Evolutionary conservation across 2,113 vertebrate species (phyloP), one percentile per base, ranked within the genome.

Genomic region (Stigmatopora nigra): DNA sequence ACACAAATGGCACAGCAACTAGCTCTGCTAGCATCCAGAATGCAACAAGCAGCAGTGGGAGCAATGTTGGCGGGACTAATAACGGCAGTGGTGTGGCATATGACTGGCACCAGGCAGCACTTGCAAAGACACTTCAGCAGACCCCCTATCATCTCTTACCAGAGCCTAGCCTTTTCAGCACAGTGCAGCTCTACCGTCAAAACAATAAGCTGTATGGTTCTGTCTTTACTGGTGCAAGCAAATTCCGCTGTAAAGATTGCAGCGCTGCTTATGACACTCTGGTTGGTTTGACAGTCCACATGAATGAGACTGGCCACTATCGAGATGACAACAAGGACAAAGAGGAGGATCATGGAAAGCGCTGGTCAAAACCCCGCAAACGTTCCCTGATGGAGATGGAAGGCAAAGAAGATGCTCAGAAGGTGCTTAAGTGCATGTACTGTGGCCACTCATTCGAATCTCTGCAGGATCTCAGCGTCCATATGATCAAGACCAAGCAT

Each of bases 401-500:
- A 82, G 97, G 97, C 41, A 99, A 98, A 83, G 97, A 99, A 81
- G 96, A 99, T 22, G 97, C 97, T 9, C 97, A 99, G 80, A 99
- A 99, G 84, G 97, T 99, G 71, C 89, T 99, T 36, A 98, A 98
- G 85, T 99, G 97, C 87, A 99, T 99, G 97, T 99, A 99, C 87
- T 99, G 97, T 19, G 97, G 97, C 59, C 97, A 99, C 89, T 98
- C 96, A 0, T 98, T 99, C 17, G 97, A 99, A 89, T 99, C 97
- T 62, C 86, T 99, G 86, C 97, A 99, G 86, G 97, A 99, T 89
- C 93, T 99, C 70, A 99, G 97, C 0, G 97, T 98, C 77, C 97
- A 99, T 86, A 99, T 99, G 97, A 99, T 99, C 87, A 99, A 99
- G 93, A 99, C 97, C 79, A 99, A 99, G 92, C 97, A 99, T 93